Evolutionary conservation across 2,888 invertebrate species (phyloP).

Genomic region (Kuschelorhynchus macadamiae): DNA sequence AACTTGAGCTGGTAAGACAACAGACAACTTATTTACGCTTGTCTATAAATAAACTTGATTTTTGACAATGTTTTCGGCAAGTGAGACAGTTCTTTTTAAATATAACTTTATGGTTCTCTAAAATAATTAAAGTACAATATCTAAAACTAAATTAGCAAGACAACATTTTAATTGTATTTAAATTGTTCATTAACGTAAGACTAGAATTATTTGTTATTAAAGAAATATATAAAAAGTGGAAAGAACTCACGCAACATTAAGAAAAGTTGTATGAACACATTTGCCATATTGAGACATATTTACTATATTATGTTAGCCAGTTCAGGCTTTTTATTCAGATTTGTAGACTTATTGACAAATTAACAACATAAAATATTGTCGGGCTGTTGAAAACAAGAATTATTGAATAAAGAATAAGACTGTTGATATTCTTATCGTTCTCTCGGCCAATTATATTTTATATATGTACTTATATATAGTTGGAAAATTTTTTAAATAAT

Average conservation of each 20-base stretch:
- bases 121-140: not conserved
- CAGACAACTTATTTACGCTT: too few species aligned
- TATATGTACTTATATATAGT: too few species aligned
- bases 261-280: conserved; percentile 39
- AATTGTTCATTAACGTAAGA: conserved; percentile 29
- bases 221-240: conserved; percentile 32
- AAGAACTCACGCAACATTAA: conserved; percentile 27
- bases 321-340: conserved; percentile 36
- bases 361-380: conserved; percentile 40
- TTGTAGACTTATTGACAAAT: conserved; percentile 43
- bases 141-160: not conserved
- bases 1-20: too few species aligned
- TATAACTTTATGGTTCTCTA: too few species aligned
- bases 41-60: too few species aligned
- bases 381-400: conserved; percentile 9
- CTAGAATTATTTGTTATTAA: conserved; percentile 24
- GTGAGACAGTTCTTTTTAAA: too few species aligned
- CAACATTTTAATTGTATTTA: conserved; percentile 23
- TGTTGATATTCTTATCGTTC: too few species aligned
- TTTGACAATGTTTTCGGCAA: too few species aligned
- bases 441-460: too few species aligned
- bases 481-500: too few species aligned
- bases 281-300: conserved; percentile 43
- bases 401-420: conserved; percentile 20
- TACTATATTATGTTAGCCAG: conserved; percentile 38